These are phyloP conservation scores for Lacanobia oleracea DNA, from an alignment of 2,888 invertebrate genomes.

Conservation along the genomic window DNA sequence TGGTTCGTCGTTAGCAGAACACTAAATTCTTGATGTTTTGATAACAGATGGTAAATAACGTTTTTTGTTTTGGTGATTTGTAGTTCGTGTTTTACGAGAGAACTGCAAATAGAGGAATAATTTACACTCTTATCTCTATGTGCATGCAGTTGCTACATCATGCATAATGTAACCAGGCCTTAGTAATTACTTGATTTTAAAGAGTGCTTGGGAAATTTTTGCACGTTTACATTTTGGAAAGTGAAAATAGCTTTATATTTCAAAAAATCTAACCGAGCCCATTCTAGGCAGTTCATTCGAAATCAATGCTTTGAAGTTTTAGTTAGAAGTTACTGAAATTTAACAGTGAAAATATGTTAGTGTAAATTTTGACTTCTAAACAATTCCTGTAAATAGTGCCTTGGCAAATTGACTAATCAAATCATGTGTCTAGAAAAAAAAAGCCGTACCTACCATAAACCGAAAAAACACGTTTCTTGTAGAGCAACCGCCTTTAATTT, in stretches of 20 bases:
- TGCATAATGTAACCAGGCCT: neutral
- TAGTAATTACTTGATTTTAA: too few relatives aligned
- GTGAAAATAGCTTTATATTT: neutral
- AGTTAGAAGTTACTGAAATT: too few relatives aligned
- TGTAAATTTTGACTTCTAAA: neutral
- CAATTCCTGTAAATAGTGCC: neutral
- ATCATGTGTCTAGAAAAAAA: too few relatives aligned
- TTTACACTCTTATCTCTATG: slow-evolving; percentile 23
- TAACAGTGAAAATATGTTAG: neutral
- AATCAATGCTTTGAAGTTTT: neutral
- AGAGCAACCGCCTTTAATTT: too few relatives aligned
- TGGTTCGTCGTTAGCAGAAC: slow-evolving; percentile 43
- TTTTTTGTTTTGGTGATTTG: slow-evolving; percentile 13
- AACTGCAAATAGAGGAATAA: neutral
- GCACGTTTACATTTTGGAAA: neutral
- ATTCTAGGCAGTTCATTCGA: neutral
- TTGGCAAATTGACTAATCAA: neutral
- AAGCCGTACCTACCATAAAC: too few relatives aligned
- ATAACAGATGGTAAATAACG: slow-evolving; percentile 34
- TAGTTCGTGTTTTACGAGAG: neutral
- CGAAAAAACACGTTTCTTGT: too few relatives aligned
- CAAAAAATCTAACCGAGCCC: neutral
- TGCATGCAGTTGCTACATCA: neutral
- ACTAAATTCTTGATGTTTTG: slow-evolving; percentile 47
- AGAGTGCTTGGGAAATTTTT: too few relatives aligned